Conservation (phyloP, 2,797 vertebrate genomes). For the Sparus aurata region DNA sequence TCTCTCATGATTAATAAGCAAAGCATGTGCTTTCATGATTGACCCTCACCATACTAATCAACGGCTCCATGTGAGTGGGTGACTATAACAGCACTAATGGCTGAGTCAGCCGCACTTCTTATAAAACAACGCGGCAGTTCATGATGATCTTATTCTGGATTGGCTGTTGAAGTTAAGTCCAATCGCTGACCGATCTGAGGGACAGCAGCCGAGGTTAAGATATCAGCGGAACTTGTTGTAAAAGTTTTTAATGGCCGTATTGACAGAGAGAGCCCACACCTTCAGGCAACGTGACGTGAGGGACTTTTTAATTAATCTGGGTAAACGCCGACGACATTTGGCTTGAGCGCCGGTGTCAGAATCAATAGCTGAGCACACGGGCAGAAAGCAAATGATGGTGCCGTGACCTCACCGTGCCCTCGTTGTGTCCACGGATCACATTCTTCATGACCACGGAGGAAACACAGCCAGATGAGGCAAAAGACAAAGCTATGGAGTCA, state of each 20-base stretch:
- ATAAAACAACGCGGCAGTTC: slow-evolving; percentile 29
- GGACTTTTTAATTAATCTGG: slow-evolving; percentile 83
- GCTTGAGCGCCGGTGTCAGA: slow-evolving; percentile 74
- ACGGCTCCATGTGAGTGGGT: slow-evolving; percentile 26
- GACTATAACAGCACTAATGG: slow-evolving; percentile 22
- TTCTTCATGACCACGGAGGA: slow-evolving; percentile 36
- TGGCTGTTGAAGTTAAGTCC: slow-evolving; percentile 32
- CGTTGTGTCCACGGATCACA: slow-evolving; percentile 28
- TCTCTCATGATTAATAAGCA: slow-evolving; percentile 52
- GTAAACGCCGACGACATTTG: slow-evolving; percentile 81
- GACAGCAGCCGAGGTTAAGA: slow-evolving; percentile 36
- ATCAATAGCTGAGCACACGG: slow-evolving; percentile 77
- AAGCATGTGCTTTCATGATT: slow-evolving; percentile 43
- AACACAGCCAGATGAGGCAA: neutral
- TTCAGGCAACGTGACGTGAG: slow-evolving; percentile 57
- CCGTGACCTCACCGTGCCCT: slow-evolving; percentile 60
- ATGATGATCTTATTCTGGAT: slow-evolving; percentile 34
- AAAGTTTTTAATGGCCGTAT: slow-evolving; percentile 47
- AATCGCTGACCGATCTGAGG: slow-evolving; percentile 20
- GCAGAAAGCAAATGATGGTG: slow-evolving; percentile 76
- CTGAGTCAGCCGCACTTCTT: slow-evolving; percentile 33
- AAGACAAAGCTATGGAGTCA: slow-evolving; percentile 3
- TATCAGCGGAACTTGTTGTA: slow-evolving; percentile 16
- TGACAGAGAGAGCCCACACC: slow-evolving; percentile 57
- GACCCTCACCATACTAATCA: slow-evolving; percentile 48